Conservation (phyloP, 2,113 vertebrate species). For the Petrocephalus zakoni region DNA sequence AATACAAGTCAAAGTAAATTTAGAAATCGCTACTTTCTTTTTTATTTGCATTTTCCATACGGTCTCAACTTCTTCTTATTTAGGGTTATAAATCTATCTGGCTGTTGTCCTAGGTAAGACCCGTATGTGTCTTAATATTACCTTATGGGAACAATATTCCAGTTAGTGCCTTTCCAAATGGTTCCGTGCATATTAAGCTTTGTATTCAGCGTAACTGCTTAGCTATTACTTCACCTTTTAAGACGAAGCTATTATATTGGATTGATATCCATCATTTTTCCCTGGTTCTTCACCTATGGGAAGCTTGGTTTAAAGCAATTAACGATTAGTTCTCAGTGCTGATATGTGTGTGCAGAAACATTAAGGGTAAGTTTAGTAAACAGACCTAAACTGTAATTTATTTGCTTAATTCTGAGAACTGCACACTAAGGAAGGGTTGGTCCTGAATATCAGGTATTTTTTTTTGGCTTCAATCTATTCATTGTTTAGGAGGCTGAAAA, state of each 20-base stretch:
- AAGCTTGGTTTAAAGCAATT: background rate
- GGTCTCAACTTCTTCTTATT: too few relatives aligned
- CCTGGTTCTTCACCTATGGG: background rate
- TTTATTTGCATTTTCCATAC: too few relatives aligned
- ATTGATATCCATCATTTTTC: background rate
- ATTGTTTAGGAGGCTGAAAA: background rate
- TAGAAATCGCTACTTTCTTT: too few relatives aligned
- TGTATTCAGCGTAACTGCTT: background rate
- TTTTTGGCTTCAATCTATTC: background rate
- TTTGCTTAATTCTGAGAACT: background rate
- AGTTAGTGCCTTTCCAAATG: background rate
- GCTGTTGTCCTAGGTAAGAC: background rate
- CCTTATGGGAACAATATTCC: background rate
- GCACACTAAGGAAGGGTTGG: background rate
- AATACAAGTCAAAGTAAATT: too few relatives aligned
- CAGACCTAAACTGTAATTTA: background rate
- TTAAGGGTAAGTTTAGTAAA: background rate
- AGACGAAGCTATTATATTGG: background rate
- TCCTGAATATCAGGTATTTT: background rate
- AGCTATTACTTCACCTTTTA: background rate
- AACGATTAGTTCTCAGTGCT: background rate
- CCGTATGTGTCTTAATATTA: background rate
- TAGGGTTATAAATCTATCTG: background rate
- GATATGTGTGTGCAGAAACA: background rate
- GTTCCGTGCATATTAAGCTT: background rate